These are phyloP conservation scores for Xestia rhomboidea DNA, from an alignment of 2,888 invertebrate species.

Conservation along the genomic window DNA sequence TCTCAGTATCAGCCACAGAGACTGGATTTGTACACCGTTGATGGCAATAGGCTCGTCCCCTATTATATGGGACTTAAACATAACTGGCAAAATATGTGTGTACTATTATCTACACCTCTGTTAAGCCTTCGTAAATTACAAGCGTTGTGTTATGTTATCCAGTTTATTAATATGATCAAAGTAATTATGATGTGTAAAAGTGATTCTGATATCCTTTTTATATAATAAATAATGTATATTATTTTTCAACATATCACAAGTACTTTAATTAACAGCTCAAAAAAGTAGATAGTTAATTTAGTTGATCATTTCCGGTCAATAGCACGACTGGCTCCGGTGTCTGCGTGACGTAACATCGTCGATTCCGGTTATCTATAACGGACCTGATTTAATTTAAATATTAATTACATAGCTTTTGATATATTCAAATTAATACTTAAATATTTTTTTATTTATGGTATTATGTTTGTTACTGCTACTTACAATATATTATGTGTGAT, in stretches of 20 bases:
- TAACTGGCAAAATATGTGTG: neutral
- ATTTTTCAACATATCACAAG: neutral
- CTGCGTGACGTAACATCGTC: constrained; percentile 51
- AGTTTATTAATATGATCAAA: neutral
- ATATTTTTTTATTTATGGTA: constrained; percentile 16
- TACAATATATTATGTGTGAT: constrained; percentile 3
- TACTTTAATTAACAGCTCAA: constrained; percentile 41
- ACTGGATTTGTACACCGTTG: neutral
- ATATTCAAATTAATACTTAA: neutral
- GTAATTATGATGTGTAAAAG: neutral
- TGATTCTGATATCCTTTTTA: neutral
- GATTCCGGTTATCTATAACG: constrained; percentile 37
- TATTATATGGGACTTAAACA: neutral
- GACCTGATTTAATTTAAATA: constrained; percentile 49
- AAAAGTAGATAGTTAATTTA: constrained; percentile 49
- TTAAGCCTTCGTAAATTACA: neutral
- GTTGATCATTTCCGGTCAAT: constrained; percentile 71
- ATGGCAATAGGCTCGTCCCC: neutral
- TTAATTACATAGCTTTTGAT: constrained; percentile 25
- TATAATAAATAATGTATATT: neutral
- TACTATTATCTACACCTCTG: neutral
- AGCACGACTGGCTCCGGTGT: constrained; percentile 41
- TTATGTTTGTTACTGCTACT: neutral
- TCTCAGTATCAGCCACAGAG: neutral
- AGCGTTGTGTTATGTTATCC: neutral